Evolutionary conservation across 2,113 vertebrate species (phyloP).

Genomic region (Echinops telfairi): DNA sequence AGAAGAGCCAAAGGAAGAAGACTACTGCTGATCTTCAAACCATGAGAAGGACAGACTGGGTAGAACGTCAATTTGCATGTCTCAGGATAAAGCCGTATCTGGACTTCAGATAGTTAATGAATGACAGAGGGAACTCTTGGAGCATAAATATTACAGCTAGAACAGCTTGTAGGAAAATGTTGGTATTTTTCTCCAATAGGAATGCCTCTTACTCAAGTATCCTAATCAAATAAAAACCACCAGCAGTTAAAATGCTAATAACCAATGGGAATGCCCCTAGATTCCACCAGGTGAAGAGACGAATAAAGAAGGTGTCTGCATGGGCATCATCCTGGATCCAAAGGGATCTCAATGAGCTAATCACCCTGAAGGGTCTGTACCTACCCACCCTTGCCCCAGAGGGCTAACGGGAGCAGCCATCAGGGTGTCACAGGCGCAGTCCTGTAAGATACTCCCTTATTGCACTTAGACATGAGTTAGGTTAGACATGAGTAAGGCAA

Average conservation of each 20-base stretch:
- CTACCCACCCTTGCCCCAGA: conserved; percentile 32
- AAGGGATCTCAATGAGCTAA: conserved; percentile 40
- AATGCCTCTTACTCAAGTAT: conserved; percentile 75
- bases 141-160: conserved; percentile 81
- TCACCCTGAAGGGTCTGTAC: conserved; percentile 6
- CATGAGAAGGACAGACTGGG: conserved; percentile 9
- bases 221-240: conserved; percentile 54
- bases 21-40: conserved; percentile 54
- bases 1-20: conserved; percentile 82
- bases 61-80: conserved; percentile 84
- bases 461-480: conserved; percentile 90
- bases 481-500: conserved; percentile 91
- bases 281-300: conserved; percentile 39
- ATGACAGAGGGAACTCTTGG: conserved; percentile 75
- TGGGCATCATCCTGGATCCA: conserved; percentile 20
- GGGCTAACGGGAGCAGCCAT: conserved; percentile 81
- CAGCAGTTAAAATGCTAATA: conserved; percentile 81
- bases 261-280: conserved; percentile 72
- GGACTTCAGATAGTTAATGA: conserved; percentile 56
- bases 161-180: conserved; percentile 79
- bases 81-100: conserved; percentile 76
- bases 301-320: not conserved
- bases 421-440: conserved; percentile 80
- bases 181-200: conserved; percentile 81
- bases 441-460: conserved; percentile 85